Percentiles rank a stretch among this genome's conserved stretches.
Conservation (phyloP, 2,888 invertebrate species). For the Altica lythri region DNA sequence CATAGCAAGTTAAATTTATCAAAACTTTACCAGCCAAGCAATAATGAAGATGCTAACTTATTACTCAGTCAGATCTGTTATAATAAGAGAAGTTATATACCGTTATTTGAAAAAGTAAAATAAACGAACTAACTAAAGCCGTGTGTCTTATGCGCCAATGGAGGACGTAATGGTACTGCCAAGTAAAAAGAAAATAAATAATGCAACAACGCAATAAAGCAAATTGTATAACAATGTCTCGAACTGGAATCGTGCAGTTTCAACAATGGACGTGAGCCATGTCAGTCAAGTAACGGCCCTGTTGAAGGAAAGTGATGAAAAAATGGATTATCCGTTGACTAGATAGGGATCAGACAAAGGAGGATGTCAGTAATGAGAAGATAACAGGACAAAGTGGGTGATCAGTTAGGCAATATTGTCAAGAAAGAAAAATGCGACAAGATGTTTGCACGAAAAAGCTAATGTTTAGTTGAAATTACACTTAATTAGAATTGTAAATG, state of each 20-base stretch:
- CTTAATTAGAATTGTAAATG: no score
- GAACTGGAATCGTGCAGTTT: conserved; percentile 30
- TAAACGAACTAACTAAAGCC: no score
- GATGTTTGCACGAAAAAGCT: conserved; percentile 10
- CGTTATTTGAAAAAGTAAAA: background rate
- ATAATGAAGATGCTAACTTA: background rate
- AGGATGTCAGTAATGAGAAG: background rate
- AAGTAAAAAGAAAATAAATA: conserved; percentile 12
- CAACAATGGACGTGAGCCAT: conserved; percentile 32
- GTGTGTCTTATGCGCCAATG: background rate
- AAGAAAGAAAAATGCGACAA: background rate
- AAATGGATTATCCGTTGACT: conserved; percentile 8
- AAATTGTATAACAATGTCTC: conserved; percentile 31
- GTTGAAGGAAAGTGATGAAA: conserved; percentile 17
- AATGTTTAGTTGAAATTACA: no score
- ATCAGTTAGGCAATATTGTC: conserved; percentile 1
- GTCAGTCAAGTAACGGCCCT: conserved; percentile 27
- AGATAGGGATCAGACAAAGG: conserved; percentile 9
- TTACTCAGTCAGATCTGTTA: background rate
- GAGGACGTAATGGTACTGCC: background rate
- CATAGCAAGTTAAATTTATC: background rate
- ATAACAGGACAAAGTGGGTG: background rate
- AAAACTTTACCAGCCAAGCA: background rate
- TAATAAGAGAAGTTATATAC: background rate
- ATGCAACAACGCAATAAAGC: conserved; percentile 29